phyloP scores from a whole-genome alignment of 1,140 invertebrate species.

The Megathymus violae region DNA sequence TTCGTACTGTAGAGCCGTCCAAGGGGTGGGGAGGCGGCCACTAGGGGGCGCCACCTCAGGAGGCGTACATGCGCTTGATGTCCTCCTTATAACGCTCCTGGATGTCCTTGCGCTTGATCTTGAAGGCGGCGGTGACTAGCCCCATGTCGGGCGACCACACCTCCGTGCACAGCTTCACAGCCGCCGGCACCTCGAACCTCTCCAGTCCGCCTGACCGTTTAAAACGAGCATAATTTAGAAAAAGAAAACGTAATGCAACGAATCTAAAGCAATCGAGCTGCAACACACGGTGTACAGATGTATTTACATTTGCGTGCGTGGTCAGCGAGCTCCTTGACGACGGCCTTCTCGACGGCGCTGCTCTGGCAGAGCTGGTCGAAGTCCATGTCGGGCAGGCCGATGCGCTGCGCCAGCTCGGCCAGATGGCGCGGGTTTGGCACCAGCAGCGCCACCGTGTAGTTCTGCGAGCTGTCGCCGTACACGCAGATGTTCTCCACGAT shows the following conservation, averaged over 20 bases:
- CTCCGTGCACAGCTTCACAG: conserved; percentile 93
- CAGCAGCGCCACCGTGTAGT: conserved; percentile 94
- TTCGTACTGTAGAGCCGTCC: too few species aligned
- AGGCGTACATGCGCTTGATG: conserved; percentile 96
- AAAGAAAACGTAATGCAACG: too few species aligned
- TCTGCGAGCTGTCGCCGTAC: conserved; percentile 93
- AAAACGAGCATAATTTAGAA: too few species aligned
- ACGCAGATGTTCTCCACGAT: conserved; percentile 98
- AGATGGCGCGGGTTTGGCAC: conserved; percentile 92
- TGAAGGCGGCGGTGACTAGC: conserved; percentile 98
- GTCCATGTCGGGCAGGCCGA: conserved; percentile 84
- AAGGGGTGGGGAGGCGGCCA: neutral
- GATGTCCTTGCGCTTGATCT: conserved; percentile 97
- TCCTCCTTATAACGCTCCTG: conserved; percentile 95
- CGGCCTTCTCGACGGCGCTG: conserved; percentile 89
- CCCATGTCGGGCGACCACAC: conserved; percentile 98
- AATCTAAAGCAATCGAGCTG: too few species aligned
- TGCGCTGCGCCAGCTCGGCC: conserved; percentile 86
- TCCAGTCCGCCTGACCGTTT: conserved; percentile 93
- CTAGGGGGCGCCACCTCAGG: conserved; percentile 85
- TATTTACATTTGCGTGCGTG: conserved; percentile 92
- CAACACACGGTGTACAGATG: too few species aligned
- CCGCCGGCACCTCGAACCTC: conserved; percentile 96
- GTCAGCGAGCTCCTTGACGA: conserved; percentile 90
- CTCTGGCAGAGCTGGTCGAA: conserved; percentile 91